Percentiles rank a stretch among this genome's conserved stretches.
These are phyloP conservation scores for Pseudomugil gertrudae DNA, from an alignment of 2,797 vertebrate species.

Conservation along the genomic window DNA sequence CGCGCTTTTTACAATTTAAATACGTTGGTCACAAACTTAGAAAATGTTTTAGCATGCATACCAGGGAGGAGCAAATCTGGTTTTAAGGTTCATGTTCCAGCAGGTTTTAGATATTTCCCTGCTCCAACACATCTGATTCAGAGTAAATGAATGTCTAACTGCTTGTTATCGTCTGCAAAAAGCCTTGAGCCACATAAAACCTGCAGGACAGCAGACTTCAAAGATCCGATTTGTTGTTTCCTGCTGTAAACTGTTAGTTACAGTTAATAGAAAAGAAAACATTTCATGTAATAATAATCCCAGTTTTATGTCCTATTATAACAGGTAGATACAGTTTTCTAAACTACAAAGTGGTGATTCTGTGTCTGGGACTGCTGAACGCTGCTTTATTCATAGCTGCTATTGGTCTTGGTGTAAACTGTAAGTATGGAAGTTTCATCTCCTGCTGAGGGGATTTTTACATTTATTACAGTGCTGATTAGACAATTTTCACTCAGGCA, in stretches of 20 bases:
- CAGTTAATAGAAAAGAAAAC: neutral
- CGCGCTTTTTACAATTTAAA: neutral
- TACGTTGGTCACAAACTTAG: too few relatives aligned
- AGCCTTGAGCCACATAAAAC: too few relatives aligned
- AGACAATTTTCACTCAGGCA: neutral
- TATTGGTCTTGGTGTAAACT: constrained; percentile 44
- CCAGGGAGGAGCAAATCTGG: too few relatives aligned
- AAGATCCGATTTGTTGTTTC: too few relatives aligned
- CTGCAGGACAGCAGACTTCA: too few relatives aligned
- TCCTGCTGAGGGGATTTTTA: neutral
- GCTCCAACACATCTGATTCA: too few relatives aligned
- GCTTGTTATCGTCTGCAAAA: too few relatives aligned
- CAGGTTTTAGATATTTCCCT: too few relatives aligned
- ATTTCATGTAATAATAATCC: neutral
- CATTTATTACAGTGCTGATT: neutral
- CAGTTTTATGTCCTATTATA: neutral
- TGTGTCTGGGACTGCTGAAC: constrained; percentile 54
- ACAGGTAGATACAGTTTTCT: constrained; percentile 19
- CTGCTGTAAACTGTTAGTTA: neutral
- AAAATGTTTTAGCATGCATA: too few relatives aligned
- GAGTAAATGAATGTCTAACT: too few relatives aligned
- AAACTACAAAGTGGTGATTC: constrained; percentile 12
- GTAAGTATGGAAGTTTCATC: constrained; percentile 51
- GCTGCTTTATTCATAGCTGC: constrained; percentile 43
- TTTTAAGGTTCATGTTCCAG: too few relatives aligned